Evolutionary conservation across 2,888 invertebrate species (phyloP), one percentile per base, ranked within the genome.

Genomic region (Dermolepida albohirtum): DNA sequence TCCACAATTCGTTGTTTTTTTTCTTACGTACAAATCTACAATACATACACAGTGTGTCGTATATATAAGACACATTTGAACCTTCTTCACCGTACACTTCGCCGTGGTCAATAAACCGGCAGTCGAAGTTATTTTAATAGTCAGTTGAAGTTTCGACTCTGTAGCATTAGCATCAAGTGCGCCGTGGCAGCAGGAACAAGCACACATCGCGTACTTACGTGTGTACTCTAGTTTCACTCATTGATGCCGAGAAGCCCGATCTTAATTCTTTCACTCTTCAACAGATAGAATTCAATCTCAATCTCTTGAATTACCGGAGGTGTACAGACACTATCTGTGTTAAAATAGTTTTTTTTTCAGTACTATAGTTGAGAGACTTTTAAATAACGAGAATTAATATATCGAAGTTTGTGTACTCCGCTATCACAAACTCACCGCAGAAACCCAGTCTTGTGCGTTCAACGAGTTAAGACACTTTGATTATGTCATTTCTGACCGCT

Each of bases 111-210:
- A 62, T 62, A 62, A 62, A 62, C 59, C 47, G 59, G 59, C 59
- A 62, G 59, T 62, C 59, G 59, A 62, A 62, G 59, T 62, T 62
- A 62, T 62, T 62, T 62, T 62, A 62, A 62, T 62, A 62, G 59
- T 62, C 59, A 62, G 59, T 62, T 62, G 59, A 62, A 62, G 59
- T 62, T 62, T 47, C 59, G 59, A 62, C 59, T 62, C 59, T 62
- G 59, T 47, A 62, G 59, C 59, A 62, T 62, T 62, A 62, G 59
- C 59, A 62, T 62, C 59, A 62, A 62, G 59, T 62, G 59, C 59
- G 59, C 34, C 47, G 59, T 47, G 59, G 59, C 59, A 47, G 59
- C 59, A 62, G 59, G 59, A 62, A 62, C 59, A 29, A 44, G 47
- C 59, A 62, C 49, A 62, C 59, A 62, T 62, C 59, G 59, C 59